Evolutionary conservation across 2,113 vertebrate genomes (phyloP), one percentile per base, ranked within the genome.

Genomic region (Delphinus delphis): DNA sequence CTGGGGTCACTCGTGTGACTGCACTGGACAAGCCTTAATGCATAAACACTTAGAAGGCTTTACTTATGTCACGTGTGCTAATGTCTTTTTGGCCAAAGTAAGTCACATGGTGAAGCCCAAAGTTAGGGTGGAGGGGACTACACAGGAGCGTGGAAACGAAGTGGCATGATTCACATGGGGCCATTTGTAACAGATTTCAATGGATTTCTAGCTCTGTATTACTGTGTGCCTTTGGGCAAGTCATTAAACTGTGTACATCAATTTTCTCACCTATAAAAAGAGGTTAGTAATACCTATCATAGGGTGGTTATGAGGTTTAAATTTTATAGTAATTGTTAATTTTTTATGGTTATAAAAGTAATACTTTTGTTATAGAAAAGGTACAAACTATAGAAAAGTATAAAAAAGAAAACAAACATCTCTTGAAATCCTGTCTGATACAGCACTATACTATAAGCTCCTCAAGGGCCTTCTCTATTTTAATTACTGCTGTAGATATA

Each of bases 281-380:
- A 41, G 18, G 8, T 53, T 94, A 63, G 28, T 80, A 55, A 62
- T 62, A 86, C 23, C 33, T n/a, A 82, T 74, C 6, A 55, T n/a
- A 85, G 31, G 36, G 10, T 82, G 73, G 8, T 58, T 50, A 12
- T 68, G 33, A 70, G n/a, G 21, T 47, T 86, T 71, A 63, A 55
- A 44, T 25, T 70, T 81, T 68, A 67, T 76, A 83, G 17, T 82
- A 60, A 63, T 68, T 88, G 13, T 85, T 90, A 53, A 38, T 44
- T 77, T 88, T 82, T 70, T 85, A 47, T 88, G 47, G 33, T 47
- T 95, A 70, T 36, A 81, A 68, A 80, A 80, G 23, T 90, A 93
- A 87, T 95, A 58, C 31, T 87, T 90, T 86, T 83, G 4, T 71
- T 86, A 6, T 67, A 60, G 31, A 90, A 85, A 94, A 36, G 79